A percentile compares a stretch with the other conserved stretches of the same genome.
phyloP scores from a whole-genome alignment of 1,140 invertebrate species.

The Cydia strobilella region DNA sequence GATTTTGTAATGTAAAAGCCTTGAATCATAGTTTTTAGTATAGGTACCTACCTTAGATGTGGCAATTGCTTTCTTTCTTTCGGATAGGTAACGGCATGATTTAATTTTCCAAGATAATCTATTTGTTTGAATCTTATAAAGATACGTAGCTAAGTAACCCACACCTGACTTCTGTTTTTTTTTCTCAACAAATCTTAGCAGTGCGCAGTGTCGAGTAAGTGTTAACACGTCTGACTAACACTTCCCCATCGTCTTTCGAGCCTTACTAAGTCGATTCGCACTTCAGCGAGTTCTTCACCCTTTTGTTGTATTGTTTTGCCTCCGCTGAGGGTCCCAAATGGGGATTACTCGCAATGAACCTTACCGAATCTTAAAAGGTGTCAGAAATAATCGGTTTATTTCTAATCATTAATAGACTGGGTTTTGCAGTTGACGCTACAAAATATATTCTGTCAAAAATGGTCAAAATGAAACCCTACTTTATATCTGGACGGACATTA shows the following conservation, averaged over 20 bases:
- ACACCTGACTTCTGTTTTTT: neutral
- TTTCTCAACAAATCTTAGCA: neutral
- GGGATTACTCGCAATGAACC: neutral
- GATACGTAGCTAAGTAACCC: neutral
- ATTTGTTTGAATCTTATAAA: neutral
- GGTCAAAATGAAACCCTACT: no score
- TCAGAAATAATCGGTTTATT: neutral
- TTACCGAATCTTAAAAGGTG: neutral
- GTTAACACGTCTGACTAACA: conserved; percentile 6
- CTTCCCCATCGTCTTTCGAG: neutral
- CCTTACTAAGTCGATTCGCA: conserved; percentile 14
- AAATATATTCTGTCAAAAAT: no score
- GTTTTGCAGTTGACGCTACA: no score
- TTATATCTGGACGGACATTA: no score
- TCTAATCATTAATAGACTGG: no score
- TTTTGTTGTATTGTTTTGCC: conserved; percentile 1
- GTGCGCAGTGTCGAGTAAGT: neutral
- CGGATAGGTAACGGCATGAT: no score
- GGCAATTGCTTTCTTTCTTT: neutral
- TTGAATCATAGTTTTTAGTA: no score
- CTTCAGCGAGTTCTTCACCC: neutral
- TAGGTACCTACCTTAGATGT: no score
- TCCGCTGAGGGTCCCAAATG: neutral
- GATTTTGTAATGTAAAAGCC: no score
- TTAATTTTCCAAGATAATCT: no score